phyloP scores from a whole-genome alignment of 2,888 invertebrate genomes.

The Himalopsyche anomala region DNA sequence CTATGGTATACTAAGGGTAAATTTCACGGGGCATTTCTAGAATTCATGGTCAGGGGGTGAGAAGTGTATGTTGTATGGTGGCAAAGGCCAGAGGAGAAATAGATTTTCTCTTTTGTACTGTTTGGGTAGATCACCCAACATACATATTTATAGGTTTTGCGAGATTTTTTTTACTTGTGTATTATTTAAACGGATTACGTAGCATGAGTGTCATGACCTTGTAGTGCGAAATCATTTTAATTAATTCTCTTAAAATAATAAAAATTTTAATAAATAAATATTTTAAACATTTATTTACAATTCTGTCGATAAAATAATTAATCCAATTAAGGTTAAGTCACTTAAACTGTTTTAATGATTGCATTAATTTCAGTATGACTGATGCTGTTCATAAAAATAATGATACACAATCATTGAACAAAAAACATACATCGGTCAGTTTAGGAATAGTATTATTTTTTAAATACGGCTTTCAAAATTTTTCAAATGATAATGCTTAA shows the following conservation, averaged over 20 bases:
- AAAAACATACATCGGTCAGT: too few species aligned
- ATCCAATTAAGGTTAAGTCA: too few species aligned
- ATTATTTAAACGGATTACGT: background rate
- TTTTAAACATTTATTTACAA: too few species aligned
- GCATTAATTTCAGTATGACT: too few species aligned
- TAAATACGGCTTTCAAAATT: too few species aligned
- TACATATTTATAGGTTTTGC: background rate
- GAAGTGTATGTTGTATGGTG: conserved; percentile 23
- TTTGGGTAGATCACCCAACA: conserved; percentile 13
- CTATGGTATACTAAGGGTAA: conserved; percentile 23
- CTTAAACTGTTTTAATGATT: too few species aligned
- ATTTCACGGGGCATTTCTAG: conserved; percentile 41
- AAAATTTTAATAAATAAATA: too few species aligned
- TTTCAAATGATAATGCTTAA: too few species aligned
- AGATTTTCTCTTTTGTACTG: conserved; percentile 39
- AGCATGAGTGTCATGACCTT: background rate
- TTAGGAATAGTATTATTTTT: too few species aligned
- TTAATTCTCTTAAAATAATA: background rate
- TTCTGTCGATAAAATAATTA: too few species aligned
- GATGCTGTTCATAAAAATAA: too few species aligned
- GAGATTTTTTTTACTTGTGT: background rate
- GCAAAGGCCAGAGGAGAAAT: conserved; percentile 1
- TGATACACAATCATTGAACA: too few species aligned
- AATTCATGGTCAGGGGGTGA: conserved; percentile 40
- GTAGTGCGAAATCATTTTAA: background rate